Conservation (phyloP, 2,888 invertebrate species). For the Zaprionus lineosus region DNA sequence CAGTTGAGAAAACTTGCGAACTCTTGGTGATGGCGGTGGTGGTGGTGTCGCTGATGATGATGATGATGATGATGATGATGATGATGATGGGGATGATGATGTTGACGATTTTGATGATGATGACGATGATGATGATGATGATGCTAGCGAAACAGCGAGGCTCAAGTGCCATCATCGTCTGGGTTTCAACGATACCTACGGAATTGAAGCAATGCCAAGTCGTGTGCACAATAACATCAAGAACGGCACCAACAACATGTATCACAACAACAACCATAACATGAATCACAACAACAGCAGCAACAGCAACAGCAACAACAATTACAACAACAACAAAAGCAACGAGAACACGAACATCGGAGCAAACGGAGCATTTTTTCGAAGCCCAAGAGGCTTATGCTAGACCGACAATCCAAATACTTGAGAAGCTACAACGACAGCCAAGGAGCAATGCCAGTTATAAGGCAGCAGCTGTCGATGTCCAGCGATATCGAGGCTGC, state of each 20-base stretch:
- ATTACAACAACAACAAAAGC: slow-evolving; percentile 8
- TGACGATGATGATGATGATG: too few relatives aligned
- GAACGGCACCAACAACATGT: too few relatives aligned
- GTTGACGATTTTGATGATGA: too few relatives aligned
- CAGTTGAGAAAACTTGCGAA: slow-evolving; percentile 41
- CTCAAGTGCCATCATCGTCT: slow-evolving; percentile 69
- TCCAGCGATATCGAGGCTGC: slow-evolving; percentile 38
- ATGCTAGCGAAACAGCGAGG: slow-evolving; percentile 31
- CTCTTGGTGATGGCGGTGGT: slow-evolving; percentile 25
- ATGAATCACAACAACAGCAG: slow-evolving; percentile 8
- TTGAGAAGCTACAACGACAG: slow-evolving; percentile 45
- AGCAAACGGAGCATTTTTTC: slow-evolving; percentile 20
- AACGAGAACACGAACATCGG: slow-evolving; percentile 5
- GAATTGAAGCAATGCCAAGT: slow-evolving; percentile 57
- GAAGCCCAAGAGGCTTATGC: slow-evolving; percentile 69
- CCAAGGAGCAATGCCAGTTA: slow-evolving; percentile 20
- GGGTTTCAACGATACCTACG: slow-evolving; percentile 49
- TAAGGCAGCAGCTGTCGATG: slow-evolving; percentile 38
- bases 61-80: too few relatives aligned
- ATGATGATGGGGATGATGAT: too few relatives aligned
- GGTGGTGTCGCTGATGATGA: too few relatives aligned
- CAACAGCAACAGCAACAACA: slow-evolving; percentile 13
- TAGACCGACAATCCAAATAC: slow-evolving; percentile 64
- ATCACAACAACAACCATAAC: too few relatives aligned
- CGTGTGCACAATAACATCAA: slow-evolving; percentile 29